phyloP scores from a whole-genome alignment of 1,140 invertebrate species.

The Zaprionus lachaisei region DNA sequence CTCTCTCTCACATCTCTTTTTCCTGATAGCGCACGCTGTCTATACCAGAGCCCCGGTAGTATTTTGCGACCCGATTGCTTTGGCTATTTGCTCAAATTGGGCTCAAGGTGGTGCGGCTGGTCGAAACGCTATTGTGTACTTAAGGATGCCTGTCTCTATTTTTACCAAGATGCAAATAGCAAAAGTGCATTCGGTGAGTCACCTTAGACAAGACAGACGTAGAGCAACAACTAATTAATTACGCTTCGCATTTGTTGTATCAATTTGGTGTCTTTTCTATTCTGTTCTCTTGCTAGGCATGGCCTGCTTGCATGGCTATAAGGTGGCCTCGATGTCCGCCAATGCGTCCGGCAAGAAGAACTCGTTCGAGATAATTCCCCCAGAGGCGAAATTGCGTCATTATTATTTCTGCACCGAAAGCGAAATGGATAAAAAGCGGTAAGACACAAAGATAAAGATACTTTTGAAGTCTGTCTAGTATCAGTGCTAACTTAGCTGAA shows the following conservation, averaged over 20 bases:
- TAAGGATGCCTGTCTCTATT: conserved; percentile 97
- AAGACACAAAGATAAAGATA: neutral
- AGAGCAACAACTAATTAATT: conserved; percentile 51
- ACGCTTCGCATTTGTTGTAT: conserved; percentile 33
- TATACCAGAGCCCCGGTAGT: conserved; percentile 89
- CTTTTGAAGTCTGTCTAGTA: no score
- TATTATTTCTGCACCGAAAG: conserved; percentile 97
- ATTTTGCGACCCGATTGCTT: conserved; percentile 94
- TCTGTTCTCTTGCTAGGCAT: conserved; percentile 86
- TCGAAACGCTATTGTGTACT: conserved; percentile 96
- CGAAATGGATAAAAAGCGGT: conserved; percentile 98
- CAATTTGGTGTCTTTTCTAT: conserved; percentile 26
- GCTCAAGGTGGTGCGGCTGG: conserved; percentile 93
- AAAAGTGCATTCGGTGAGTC: conserved; percentile 92
- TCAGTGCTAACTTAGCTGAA: neutral
- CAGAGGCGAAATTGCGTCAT: conserved; percentile 92
- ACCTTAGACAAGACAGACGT: conserved; percentile 12
- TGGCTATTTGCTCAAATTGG: conserved; percentile 94
- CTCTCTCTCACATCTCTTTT: conserved; percentile 56
- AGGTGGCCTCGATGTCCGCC: conserved; percentile 91
- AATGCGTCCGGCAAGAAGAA: conserved; percentile 92
- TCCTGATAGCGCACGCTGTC: conserved; percentile 86
- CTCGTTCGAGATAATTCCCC: conserved; percentile 95
- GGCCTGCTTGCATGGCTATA: conserved; percentile 96
- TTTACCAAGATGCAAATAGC: conserved; percentile 94